Evolutionary conservation across 2,113 vertebrate species (phyloP), one percentile per base, ranked within the genome.

Genomic region (Tragelaphus imberbis): DNA sequence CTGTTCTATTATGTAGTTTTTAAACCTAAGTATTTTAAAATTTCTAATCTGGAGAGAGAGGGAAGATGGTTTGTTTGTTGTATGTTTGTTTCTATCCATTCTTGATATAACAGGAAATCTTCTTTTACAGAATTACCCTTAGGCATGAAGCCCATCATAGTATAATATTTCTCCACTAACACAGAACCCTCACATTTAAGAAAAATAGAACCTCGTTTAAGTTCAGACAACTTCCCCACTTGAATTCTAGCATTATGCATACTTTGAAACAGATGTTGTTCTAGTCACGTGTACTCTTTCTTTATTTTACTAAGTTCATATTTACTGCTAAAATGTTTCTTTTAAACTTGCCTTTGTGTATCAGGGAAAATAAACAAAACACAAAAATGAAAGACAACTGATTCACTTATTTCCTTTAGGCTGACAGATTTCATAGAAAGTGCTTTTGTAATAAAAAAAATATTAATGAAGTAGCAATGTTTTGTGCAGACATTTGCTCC

Each of bases 361-460:
- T 94, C 53, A 97, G 92, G 27, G 36, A 98, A 98, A 98, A 98
- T 94, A 98, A 98, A 99, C 98, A 98, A 98, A 98, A 98, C 97
- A 97, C 28, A 80, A 89, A 97, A 98, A 96, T 94, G 98, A 98
- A 97, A 85, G 92, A 97, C 91, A 98, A 98, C 90, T 92, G 96
- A 98, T 98, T 97, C 92, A 90, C 58, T 97, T 95, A 96, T 85
- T 97, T 98, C 96, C 96, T 98, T 93, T 95, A 68, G 59, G 91
- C 89, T 98, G 98, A 97, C 97, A 98, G 97, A 98, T 98, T 98
- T 98, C 98, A 98, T 63, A 99, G 90, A 97, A 98, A 98, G 97
- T 91, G 98, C 98, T 98, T 98, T 98, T 98, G 98, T 98, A 98
- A 98, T 97, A 98, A 98, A 98, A 98, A 98, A 98, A 98, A n/a